Conservation (phyloP, 2,113 vertebrate genomes). For the Dunckerocampus dactyliophorus region DNA sequence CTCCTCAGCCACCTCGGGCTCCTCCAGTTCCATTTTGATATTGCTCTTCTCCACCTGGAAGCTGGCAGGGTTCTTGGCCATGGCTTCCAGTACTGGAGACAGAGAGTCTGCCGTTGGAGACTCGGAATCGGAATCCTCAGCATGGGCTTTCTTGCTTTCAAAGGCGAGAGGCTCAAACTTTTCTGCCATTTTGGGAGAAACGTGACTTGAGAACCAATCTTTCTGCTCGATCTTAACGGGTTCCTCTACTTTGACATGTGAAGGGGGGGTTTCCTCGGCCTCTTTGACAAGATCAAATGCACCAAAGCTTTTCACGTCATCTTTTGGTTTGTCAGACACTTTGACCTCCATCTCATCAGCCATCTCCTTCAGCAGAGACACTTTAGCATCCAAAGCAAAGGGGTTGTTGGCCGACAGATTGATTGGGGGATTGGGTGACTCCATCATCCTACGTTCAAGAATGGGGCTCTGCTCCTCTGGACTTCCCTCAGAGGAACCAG, state of each 20-base stretch:
- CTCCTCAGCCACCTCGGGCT: conserved; percentile 64
- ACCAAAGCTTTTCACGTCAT: conserved; percentile 77
- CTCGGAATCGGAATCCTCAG: conserved; percentile 71
- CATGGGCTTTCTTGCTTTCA: conserved; percentile 39
- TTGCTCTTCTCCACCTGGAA: conserved; percentile 66
- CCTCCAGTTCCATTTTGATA: conserved; percentile 50
- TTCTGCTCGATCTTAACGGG: conserved; percentile 54
- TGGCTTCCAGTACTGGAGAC: conserved; percentile 74
- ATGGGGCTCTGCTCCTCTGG: conserved; percentile 71
- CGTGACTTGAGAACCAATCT: conserved; percentile 63
- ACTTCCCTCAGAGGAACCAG: conserved; percentile 73
- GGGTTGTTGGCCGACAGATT: conserved; percentile 73
- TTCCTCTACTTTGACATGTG: conserved; percentile 58
- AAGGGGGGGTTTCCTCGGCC: conserved; percentile 70
- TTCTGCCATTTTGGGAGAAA: conserved; percentile 47
- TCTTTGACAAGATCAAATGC: conserved; percentile 91
- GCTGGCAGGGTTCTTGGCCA: conserved; percentile 69
- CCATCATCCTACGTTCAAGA: conserved; percentile 65
- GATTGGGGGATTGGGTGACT: conserved; percentile 75
- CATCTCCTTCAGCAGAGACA: conserved; percentile 83
- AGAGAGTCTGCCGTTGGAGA: conserved; percentile 71
- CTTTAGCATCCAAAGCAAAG: conserved; percentile 77
- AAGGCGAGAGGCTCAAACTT: conserved; percentile 64
- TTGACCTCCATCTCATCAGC: conserved; percentile 68
- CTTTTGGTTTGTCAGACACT: conserved; percentile 39